Percentiles rank a stretch among this genome's conserved stretches.
Evolutionary conservation across 2,797 vertebrate species (phyloP).

Genomic region (Neosilurus hyrtlii): DNA sequence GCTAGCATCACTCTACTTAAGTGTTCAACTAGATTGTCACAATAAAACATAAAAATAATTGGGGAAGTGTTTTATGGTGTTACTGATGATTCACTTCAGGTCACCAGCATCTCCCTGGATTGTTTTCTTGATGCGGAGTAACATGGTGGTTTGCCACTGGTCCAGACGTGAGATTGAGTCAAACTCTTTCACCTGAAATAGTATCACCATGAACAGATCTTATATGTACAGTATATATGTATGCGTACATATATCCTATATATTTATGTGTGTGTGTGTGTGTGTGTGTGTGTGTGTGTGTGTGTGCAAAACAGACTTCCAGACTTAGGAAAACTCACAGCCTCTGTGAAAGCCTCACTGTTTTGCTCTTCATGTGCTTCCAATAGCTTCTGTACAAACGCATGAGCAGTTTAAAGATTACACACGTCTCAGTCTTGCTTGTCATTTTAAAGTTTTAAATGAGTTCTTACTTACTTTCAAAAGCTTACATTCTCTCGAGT

Average conservation of each 20-base stretch:
- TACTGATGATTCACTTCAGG: slow-evolving; percentile 75
- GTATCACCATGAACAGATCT: neutral
- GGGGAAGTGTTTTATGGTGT: slow-evolving; percentile 53
- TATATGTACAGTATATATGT: neutral
- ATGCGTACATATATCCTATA: too few species aligned
- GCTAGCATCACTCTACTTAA: slow-evolving; percentile 46
- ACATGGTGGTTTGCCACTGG: slow-evolving; percentile 98
- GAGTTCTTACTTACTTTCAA: slow-evolving; percentile 73
- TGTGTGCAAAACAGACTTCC: neutral
- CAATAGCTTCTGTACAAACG: slow-evolving; percentile 84
- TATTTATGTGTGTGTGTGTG: too few species aligned
- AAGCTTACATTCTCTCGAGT: slow-evolving; percentile 85
- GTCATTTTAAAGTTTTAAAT: neutral
- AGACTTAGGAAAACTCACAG: slow-evolving; percentile 71
- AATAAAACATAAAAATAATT: slow-evolving; percentile 44
- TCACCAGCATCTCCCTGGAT: slow-evolving; percentile 91
- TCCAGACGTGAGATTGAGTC: slow-evolving; percentile 96
- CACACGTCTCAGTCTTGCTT: neutral
- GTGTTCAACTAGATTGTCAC: slow-evolving; percentile 51
- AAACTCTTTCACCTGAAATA: slow-evolving; percentile 85
- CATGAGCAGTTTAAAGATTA: slow-evolving; percentile 6
- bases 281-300: too few species aligned
- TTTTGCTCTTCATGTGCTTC: slow-evolving; percentile 98
- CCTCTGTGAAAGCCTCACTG: slow-evolving; percentile 93
- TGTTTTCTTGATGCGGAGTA: slow-evolving; percentile 97